Conservation (phyloP, 2,113 vertebrate genomes). For the Bombycilla garrulus region DNA sequence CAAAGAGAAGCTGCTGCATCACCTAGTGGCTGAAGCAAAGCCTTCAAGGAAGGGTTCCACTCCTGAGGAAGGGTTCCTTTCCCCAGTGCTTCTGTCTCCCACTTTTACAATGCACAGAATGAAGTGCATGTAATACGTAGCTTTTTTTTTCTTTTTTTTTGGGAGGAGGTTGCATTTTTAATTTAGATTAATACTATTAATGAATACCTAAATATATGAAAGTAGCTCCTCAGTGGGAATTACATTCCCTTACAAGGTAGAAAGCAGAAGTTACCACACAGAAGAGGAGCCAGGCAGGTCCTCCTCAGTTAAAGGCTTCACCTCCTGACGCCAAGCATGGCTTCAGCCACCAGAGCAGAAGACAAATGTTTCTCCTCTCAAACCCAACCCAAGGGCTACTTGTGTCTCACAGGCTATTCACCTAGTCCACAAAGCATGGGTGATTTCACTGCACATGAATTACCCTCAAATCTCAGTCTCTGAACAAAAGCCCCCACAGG, state of each 20-base stretch:
- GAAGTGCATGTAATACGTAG: neutral
- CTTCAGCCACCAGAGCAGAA: neutral
- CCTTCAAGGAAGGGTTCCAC: neutral
- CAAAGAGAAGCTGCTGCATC: constrained; percentile 38
- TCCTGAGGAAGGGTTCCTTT: neutral
- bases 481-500: neutral
- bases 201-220: neutral
- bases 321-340: neutral
- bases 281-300: neutral
- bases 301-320: neutral
- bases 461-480: neutral
- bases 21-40: neutral
- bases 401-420: neutral
- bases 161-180: neutral
- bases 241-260: neutral
- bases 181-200: neutral
- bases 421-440: neutral
- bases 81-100: neutral
- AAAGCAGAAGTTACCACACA: neutral
- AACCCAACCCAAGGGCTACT: neutral
- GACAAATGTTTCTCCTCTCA: neutral
- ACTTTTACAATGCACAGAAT: neutral
- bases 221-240: neutral
- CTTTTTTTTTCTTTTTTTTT: too few species aligned
- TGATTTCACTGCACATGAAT: neutral